Percentiles rank a stretch among this genome's conserved stretches.
Evolutionary conservation across 2,888 invertebrate genomes (phyloP).

Genomic region (Oscheius sp.): DNA sequence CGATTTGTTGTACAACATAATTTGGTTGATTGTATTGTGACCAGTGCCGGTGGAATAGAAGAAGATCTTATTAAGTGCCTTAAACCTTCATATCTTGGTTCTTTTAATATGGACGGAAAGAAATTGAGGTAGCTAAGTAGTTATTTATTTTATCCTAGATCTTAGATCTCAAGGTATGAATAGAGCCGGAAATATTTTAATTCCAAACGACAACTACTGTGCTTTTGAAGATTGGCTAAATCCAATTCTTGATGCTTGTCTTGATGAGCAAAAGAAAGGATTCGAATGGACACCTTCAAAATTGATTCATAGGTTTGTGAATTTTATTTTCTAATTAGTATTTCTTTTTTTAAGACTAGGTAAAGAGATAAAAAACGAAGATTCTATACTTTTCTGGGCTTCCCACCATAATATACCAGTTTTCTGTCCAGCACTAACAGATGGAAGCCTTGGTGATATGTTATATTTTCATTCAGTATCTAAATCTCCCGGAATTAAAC

Average conservation of each 20-base stretch:
- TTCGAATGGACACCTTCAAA: constrained; percentile 90
- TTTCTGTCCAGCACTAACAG: constrained; percentile 95
- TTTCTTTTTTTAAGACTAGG: constrained; percentile 78
- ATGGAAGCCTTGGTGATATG: constrained; percentile 93
- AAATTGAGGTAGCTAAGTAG: constrained; percentile 75
- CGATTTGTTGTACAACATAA: constrained; percentile 74
- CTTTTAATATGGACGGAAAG: constrained; percentile 53
- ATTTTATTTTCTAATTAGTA: neutral
- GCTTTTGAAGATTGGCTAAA: constrained; percentile 96
- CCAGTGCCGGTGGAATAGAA: constrained; percentile 96
- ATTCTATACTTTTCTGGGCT: constrained; percentile 78
- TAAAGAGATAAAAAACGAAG: constrained; percentile 86
- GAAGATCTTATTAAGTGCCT: constrained; percentile 99
- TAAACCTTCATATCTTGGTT: constrained; percentile 88
- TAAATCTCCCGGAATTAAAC: constrained; percentile 84
- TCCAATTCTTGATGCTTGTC: constrained; percentile 89
- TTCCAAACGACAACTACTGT: constrained; percentile 98
- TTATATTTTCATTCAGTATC: constrained; percentile 96
- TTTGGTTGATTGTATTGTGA: constrained; percentile 91
- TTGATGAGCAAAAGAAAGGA: constrained; percentile 80
- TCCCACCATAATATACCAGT: constrained; percentile 88
- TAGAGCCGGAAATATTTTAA: constrained; percentile 89
- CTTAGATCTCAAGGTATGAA: constrained; percentile 80
- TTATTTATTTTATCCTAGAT: neutral
- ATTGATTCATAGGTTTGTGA: constrained; percentile 77